Percentiles rank a stretch among this genome's conserved stretches.
These are phyloP conservation scores for Orthosia gracilis DNA, from an alignment of 2,888 invertebrate species.

Conservation along the genomic window DNA sequence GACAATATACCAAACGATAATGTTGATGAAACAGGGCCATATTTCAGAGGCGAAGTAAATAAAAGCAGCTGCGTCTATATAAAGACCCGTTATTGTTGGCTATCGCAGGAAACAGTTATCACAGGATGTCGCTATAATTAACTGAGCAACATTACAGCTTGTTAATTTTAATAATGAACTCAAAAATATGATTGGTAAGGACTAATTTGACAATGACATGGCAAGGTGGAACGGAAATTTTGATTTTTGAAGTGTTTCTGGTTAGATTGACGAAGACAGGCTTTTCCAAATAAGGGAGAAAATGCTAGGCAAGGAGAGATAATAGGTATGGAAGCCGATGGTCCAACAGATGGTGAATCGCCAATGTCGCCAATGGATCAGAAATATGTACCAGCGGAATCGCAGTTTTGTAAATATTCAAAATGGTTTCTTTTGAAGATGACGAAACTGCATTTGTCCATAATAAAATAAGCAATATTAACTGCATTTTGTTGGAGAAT, in stretches of 20 bases:
- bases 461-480: not conserved
- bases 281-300: not conserved
- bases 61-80: slow-evolving; percentile 64
- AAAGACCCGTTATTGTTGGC: slow-evolving; percentile 69
- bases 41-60: slow-evolving; percentile 39
- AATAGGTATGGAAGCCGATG: not conserved
- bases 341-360: not conserved
- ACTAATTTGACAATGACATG: slow-evolving; percentile 10
- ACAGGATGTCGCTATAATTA: slow-evolving; percentile 78
- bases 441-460: too few species aligned
- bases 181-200: slow-evolving; percentile 13
- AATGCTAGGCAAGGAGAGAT: not conserved
- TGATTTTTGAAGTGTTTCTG: not conserved
- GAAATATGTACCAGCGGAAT: not conserved
- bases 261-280: too few species aligned
- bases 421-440: not conserved
- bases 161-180: slow-evolving; percentile 34
- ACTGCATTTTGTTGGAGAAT: not conserved
- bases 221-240: not conserved
- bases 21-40: slow-evolving; percentile 37
- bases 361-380: too few species aligned
- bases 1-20: slow-evolving; percentile 10
- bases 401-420: not conserved
- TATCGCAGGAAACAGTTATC: slow-evolving; percentile 80
- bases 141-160: slow-evolving; percentile 36